phyloP scores from a whole-genome alignment of 1,140 invertebrate genomes.

The Panagrolaimus sp. region DNA sequence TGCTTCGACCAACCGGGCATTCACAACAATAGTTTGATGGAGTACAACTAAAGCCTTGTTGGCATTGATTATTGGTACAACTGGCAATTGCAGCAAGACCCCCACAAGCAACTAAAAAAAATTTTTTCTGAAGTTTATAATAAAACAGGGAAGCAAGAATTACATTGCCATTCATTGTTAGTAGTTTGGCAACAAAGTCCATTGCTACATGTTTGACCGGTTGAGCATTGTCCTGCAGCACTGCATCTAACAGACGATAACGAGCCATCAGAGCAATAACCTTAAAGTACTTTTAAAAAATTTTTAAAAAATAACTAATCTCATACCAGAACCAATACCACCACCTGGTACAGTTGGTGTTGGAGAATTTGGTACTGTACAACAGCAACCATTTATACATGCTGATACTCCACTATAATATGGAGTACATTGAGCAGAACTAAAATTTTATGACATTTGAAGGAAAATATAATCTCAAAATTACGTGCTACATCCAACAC shows the following conservation, averaged over 20 bases:
- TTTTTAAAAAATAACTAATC: slow-evolving; percentile 18
- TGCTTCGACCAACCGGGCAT: slow-evolving; percentile 33
- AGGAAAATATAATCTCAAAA: too few relatives aligned
- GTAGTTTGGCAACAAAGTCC: slow-evolving; percentile 38
- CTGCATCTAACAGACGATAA: neutral
- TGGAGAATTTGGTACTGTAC: neutral
- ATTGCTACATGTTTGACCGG: slow-evolving; percentile 27
- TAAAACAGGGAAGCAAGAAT: neutral
- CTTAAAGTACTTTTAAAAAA: neutral
- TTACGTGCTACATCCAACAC: neutral
- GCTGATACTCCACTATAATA: neutral
- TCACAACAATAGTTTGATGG: slow-evolving; percentile 43
- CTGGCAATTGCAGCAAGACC: slow-evolving; percentile 28
- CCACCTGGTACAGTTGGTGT: slow-evolving; percentile 24
- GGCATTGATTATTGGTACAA: slow-evolving; percentile 31
- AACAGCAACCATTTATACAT: slow-evolving; percentile 2
- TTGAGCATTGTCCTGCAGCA: slow-evolving; percentile 6
- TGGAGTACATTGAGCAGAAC: slow-evolving; percentile 10
- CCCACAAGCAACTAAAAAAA: slow-evolving; percentile 33
- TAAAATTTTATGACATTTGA: neutral
- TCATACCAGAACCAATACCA: slow-evolving; percentile 23
- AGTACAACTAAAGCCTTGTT: slow-evolving; percentile 25
- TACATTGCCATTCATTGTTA: slow-evolving; percentile 28
- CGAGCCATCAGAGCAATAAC: neutral
- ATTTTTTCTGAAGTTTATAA: neutral